Conservation (phyloP, 2,888 invertebrate genomes). For the Leuctra nigra region DNA sequence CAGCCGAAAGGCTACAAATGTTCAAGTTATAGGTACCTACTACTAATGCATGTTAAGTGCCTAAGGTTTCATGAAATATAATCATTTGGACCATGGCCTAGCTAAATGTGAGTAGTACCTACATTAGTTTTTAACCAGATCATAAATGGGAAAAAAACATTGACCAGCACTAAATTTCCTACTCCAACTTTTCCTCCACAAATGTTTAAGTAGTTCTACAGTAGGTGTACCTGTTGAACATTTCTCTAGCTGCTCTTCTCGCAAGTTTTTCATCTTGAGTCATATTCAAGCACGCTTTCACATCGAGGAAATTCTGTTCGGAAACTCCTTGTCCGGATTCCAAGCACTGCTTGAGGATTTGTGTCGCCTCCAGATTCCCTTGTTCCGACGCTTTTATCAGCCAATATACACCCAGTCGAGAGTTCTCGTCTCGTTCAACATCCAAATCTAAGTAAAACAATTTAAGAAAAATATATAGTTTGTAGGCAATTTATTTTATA, state of each 20-base stretch:
- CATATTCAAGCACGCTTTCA: conserved; percentile 73
- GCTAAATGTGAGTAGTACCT: too few relatives aligned
- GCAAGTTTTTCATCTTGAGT: conserved; percentile 82
- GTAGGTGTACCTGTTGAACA: conserved; percentile 65
- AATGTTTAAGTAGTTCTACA: too few relatives aligned
- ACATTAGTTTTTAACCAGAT: too few relatives aligned
- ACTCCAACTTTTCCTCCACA: too few relatives aligned
- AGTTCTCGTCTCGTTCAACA: conserved; percentile 65
- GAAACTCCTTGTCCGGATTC: conserved; percentile 59
- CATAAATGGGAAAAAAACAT: too few relatives aligned
- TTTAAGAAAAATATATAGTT: conserved; percentile 6
- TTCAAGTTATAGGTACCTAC: too few relatives aligned
- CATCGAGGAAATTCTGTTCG: conserved; percentile 64
- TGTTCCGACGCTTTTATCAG: conserved; percentile 88
- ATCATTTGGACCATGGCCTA: too few relatives aligned
- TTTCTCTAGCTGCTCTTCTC: conserved; percentile 76
- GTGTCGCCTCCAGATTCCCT: conserved; percentile 81
- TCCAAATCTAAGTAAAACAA: conserved; percentile 48
- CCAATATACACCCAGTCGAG: conserved; percentile 81
- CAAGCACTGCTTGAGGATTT: conserved; percentile 66
- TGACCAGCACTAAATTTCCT: too few relatives aligned
- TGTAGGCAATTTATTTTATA: too few relatives aligned
- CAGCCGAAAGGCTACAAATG: conserved; percentile 69
- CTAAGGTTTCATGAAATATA: too few relatives aligned
- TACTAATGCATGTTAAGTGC: too few relatives aligned